These are phyloP conservation scores for Gari tellinella DNA, from an alignment of 2,888 invertebrate genomes.

Conservation along the genomic window DNA sequence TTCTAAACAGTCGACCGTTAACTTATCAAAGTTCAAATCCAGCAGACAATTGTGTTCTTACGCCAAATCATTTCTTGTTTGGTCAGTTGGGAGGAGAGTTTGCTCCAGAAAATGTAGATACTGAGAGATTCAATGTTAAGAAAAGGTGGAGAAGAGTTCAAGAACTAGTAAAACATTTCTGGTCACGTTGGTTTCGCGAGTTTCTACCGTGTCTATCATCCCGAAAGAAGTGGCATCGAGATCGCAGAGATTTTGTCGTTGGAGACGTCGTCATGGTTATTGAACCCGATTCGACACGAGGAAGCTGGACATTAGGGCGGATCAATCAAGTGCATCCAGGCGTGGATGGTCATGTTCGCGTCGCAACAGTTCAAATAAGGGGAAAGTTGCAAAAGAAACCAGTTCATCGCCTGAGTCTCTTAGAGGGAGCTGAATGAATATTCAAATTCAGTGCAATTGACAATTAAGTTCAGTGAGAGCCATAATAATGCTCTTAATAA, in stretches of 20 bases:
- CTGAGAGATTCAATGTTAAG: constrained; percentile 1
- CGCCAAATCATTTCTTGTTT: constrained; percentile 24
- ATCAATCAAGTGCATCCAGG: constrained; percentile 21
- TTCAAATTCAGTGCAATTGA: neutral
- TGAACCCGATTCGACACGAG: constrained; percentile 23
- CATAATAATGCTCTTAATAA: neutral
- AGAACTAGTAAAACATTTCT: constrained; percentile 43
- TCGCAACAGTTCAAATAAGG: constrained; percentile 16
- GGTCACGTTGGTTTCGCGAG: constrained; percentile 36
- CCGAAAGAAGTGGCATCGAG: constrained; percentile 30
- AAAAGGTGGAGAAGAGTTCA: constrained; percentile 48
- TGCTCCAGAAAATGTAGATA: constrained; percentile 38
- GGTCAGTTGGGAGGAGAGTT: constrained; percentile 52
- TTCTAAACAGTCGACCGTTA: constrained; percentile 20
- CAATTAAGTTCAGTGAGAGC: neutral
- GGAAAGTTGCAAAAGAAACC: constrained; percentile 4
- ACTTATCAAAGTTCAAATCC: constrained; percentile 28
- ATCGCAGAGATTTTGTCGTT: constrained; percentile 28
- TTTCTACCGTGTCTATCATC: constrained; percentile 17
- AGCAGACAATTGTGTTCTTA: constrained; percentile 6
- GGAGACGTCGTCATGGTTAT: too few relatives aligned
- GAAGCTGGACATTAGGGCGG: constrained; percentile 42
- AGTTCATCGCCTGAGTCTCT: constrained; percentile 5
- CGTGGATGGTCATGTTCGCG: constrained; percentile 27
- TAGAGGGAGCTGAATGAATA: neutral